Evolutionary conservation across 1,140 invertebrate genomes (phyloP).

Genomic region (Orussus abietinus): DNA sequence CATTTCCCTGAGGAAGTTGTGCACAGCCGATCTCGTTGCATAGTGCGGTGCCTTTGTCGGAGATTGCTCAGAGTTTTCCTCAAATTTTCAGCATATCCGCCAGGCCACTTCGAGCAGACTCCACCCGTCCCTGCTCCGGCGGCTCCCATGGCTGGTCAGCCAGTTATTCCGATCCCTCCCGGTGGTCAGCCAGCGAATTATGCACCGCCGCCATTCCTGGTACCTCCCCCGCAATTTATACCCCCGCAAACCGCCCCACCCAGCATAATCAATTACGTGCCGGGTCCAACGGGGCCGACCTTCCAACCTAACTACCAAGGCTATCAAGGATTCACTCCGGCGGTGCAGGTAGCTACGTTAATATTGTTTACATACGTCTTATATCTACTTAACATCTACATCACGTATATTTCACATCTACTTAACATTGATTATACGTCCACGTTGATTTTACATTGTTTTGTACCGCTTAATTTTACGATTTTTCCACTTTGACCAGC

Average conservation of each 20-base stretch:
- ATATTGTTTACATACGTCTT: slow-evolving; percentile 6
- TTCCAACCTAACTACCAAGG: slow-evolving; percentile 48
- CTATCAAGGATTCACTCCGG: slow-evolving; percentile 45
- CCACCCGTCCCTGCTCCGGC: slow-evolving; percentile 34
- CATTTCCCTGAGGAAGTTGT: too few relatives aligned
- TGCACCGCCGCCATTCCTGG: slow-evolving; percentile 45
- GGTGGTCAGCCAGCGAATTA: slow-evolving; percentile 46
- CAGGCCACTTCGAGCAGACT: slow-evolving; percentile 42
- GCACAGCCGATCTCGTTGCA: too few relatives aligned
- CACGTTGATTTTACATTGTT: too few relatives aligned
- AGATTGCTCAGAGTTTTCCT: neutral
- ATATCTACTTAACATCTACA: slow-evolving; percentile 6
- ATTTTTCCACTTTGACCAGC: slow-evolving; percentile 20
- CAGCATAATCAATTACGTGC: slow-evolving; percentile 49
- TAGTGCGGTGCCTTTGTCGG: too few relatives aligned
- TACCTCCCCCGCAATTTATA: slow-evolving; percentile 49
- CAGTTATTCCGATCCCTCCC: slow-evolving; percentile 42
- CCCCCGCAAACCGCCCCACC: slow-evolving; percentile 47
- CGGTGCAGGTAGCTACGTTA: slow-evolving; percentile 37
- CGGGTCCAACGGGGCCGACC: slow-evolving; percentile 44
- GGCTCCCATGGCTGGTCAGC: slow-evolving; percentile 38
- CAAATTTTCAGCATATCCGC: slow-evolving; percentile 34
- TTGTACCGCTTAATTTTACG: too few relatives aligned
- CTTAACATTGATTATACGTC: too few relatives aligned
- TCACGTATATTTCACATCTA: neutral